These are phyloP conservation scores for Solen grandis DNA, from an alignment of 1,140 invertebrate species.

Conservation along the genomic window DNA sequence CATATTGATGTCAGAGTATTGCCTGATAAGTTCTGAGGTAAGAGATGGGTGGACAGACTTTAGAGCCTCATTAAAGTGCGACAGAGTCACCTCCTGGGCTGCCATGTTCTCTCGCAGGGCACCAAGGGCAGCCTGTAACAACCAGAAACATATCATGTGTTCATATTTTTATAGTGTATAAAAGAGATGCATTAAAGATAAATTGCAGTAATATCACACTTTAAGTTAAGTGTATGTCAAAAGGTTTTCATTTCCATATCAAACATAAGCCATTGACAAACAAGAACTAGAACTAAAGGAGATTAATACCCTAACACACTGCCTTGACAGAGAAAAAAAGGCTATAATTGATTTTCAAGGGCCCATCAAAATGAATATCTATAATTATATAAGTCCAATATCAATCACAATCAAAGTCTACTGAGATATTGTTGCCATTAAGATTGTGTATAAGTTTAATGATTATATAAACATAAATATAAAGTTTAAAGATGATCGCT, in stretches of 20 bases:
- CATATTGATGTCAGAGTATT: slow-evolving; percentile 67
- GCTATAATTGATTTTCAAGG: too few species aligned
- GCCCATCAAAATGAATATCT: too few species aligned
- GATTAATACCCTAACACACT: too few species aligned
- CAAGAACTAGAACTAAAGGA: too few species aligned
- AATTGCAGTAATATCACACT: not conserved
- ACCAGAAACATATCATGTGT: slow-evolving; percentile 35
- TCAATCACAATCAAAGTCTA: too few species aligned
- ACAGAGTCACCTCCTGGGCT: slow-evolving; percentile 55
- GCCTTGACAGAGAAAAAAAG: not conserved
- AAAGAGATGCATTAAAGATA: not conserved
- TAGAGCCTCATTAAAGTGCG: slow-evolving; percentile 70
- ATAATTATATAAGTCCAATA: too few species aligned
- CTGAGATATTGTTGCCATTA: too few species aligned
- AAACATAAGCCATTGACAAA: too few species aligned
- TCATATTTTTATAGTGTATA: not conserved
- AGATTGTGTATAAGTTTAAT: too few species aligned
- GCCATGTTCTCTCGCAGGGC: slow-evolving; percentile 77
- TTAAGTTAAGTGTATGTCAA: not conserved
- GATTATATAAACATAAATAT: too few species aligned
- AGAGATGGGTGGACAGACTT: slow-evolving; percentile 72
- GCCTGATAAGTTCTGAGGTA: slow-evolving; percentile 78
- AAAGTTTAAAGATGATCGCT: too few species aligned
- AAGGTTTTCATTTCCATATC: too few species aligned
- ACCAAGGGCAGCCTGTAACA: slow-evolving; percentile 73